Conservation (phyloP, 92 coral and sea anemone genomes). For the Porites divaricata region DNA sequence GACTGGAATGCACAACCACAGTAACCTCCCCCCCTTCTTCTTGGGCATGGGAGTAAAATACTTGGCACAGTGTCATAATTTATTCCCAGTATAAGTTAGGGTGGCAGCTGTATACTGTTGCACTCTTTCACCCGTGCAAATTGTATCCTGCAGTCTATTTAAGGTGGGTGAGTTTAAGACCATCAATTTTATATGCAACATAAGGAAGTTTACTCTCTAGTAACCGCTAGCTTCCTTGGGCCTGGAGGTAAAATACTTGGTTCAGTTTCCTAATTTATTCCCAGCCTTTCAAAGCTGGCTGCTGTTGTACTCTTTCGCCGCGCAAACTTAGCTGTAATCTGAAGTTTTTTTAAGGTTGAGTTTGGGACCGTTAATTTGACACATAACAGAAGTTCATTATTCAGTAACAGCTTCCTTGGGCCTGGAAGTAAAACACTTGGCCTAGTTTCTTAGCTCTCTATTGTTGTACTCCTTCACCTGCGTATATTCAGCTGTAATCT, state of each 20-base stretch:
- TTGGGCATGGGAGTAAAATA: constrained; percentile 31
- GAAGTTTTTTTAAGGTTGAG: too few species aligned
- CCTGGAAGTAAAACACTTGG: constrained; percentile 14
- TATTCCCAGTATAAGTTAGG: neutral
- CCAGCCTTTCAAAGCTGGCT: too few species aligned
- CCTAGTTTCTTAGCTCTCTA: neutral
- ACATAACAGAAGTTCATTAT: neutral
- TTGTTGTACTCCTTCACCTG: neutral
- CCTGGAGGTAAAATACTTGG: constrained; percentile 32
- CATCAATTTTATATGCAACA: too few species aligned
- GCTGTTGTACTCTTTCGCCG: too few species aligned
- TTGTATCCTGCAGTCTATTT: too few species aligned
- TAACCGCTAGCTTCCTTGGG: neutral
- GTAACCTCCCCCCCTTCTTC: neutral
- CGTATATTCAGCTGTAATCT: neutral
- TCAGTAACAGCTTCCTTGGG: neutral
- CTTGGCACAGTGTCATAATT: neutral
- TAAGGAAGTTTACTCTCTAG: too few species aligned
- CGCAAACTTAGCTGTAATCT: too few species aligned
- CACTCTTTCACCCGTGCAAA: neutral
- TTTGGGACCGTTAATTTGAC: too few species aligned
- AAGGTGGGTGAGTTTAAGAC: too few species aligned
- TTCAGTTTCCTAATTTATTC: neutral
- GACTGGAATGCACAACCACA: neutral
- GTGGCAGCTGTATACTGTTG: too few species aligned